A percentile compares a stretch with the other conserved stretches of the same genome.
phyloP scores from a whole-genome alignment of 2,888 invertebrate species.

The Eristalinus aeneus region DNA sequence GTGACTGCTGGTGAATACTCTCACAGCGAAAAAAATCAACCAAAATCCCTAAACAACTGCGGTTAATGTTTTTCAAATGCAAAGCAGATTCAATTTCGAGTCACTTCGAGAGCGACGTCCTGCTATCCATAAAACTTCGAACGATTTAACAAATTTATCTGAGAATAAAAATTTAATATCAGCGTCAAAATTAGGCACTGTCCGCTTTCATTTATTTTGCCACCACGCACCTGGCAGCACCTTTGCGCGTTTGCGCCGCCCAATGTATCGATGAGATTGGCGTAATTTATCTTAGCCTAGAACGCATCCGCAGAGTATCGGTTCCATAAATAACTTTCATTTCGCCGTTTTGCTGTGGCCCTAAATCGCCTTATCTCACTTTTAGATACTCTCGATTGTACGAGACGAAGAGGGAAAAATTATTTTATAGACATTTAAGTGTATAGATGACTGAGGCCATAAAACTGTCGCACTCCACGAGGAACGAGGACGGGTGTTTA shows the following conservation, averaged over 20 bases:
- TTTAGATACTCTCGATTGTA: slow-evolving; percentile 71
- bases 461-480: slow-evolving; percentile 56
- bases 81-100: slow-evolving; percentile 72
- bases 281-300: slow-evolving; percentile 53
- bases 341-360: slow-evolving; percentile 33
- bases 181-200: slow-evolving; percentile 33
- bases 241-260: background rate
- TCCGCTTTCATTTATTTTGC: slow-evolving; percentile 26
- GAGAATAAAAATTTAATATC: slow-evolving; percentile 62
- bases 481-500: background rate
- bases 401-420: slow-evolving; percentile 56
- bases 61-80: slow-evolving; percentile 80
- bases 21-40: slow-evolving; percentile 15
- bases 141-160: slow-evolving; percentile 69
- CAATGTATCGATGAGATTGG: slow-evolving; percentile 51
- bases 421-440: slow-evolving; percentile 70
- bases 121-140: slow-evolving; percentile 51
- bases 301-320: slow-evolving; percentile 48
- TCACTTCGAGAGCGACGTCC: slow-evolving; percentile 32
- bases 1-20: slow-evolving; percentile 47
- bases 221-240: slow-evolving; percentile 49
- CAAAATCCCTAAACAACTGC: slow-evolving; percentile 72
- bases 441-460: slow-evolving; percentile 45
- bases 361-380: slow-evolving; percentile 72
- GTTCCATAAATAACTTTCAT: slow-evolving; percentile 61